Evolutionary conservation across 1,140 invertebrate genomes (phyloP).

Genomic region (Drosophila navojoa): DNA sequence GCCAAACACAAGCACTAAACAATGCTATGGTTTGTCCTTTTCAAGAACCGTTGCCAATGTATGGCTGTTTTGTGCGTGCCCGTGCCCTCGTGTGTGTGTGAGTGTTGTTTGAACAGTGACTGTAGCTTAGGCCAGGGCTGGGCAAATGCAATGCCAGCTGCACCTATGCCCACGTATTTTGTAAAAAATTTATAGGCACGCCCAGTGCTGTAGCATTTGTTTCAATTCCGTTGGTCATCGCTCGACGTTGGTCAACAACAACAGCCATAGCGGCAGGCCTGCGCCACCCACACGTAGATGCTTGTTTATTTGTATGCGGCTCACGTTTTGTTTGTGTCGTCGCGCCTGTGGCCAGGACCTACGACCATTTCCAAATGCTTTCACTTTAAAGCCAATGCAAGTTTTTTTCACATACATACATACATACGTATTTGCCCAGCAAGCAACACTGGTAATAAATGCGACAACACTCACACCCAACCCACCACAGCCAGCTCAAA

Average conservation of each 20-base stretch:
- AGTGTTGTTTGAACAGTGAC: slow-evolving; percentile 29
- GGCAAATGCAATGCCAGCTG: slow-evolving; percentile 34
- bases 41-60: slow-evolving; percentile 38
- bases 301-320: slow-evolving; percentile 77
- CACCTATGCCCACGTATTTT: slow-evolving; percentile 74
- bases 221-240: slow-evolving; percentile 62
- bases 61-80: not conserved
- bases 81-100: slow-evolving; percentile 21
- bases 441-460: slow-evolving; percentile 78
- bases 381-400: slow-evolving; percentile 67
- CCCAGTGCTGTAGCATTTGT: slow-evolving; percentile 73
- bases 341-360: slow-evolving; percentile 71
- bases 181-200: slow-evolving; percentile 80
- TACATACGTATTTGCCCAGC: slow-evolving; percentile 36
- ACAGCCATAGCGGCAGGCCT: not conserved
- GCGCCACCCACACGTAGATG: slow-evolving; percentile 2
- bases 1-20: slow-evolving; percentile 59
- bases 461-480: slow-evolving; percentile 52
- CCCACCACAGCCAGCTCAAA: not conserved
- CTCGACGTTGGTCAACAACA: slow-evolving; percentile 30
- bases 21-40: slow-evolving; percentile 73
- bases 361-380: slow-evolving; percentile 64
- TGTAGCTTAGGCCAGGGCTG: slow-evolving; percentile 14
- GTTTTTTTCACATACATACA: slow-evolving; percentile 67
- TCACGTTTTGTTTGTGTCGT: slow-evolving; percentile 81